Percentiles rank a stretch among this genome's conserved stretches.
Evolutionary conservation across 1,140 invertebrate genomes (phyloP).

Genomic region (Mesaphorura yosii): DNA sequence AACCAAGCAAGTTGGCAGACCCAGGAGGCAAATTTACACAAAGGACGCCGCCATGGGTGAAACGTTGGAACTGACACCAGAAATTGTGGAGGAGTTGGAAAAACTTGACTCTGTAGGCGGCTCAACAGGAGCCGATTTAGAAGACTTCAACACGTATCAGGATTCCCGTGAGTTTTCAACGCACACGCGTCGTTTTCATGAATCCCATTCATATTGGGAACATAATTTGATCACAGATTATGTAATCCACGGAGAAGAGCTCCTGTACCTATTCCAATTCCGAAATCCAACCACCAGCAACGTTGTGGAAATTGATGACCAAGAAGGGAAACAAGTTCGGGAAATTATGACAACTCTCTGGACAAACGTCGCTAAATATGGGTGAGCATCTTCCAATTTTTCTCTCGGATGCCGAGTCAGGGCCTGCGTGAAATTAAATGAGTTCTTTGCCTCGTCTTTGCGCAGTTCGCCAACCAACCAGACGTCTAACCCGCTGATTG

Average conservation of each 20-base stretch:
- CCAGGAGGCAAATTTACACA: not conserved
- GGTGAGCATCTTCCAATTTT: slow-evolving; percentile 13
- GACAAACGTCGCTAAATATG: slow-evolving; percentile 26
- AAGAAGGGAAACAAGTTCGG: slow-evolving; percentile 19
- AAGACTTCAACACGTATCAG: too few relatives aligned
- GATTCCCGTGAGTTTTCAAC: slow-evolving; percentile 8
- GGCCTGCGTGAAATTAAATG: too few relatives aligned
- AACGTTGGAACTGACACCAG: slow-evolving; percentile 4
- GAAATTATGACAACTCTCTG: slow-evolving; percentile 22
- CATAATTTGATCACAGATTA: slow-evolving; percentile 10
- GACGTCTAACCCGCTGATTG: not conserved
- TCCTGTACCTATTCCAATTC: slow-evolving; percentile 26
- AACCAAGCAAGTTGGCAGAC: too few relatives aligned
- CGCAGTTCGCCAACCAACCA: slow-evolving; percentile 16
- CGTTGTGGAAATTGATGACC: slow-evolving; percentile 25
- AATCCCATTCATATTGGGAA: too few relatives aligned
- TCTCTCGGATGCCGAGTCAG: too few relatives aligned
- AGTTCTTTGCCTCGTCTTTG: too few relatives aligned
- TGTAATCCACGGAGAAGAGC: slow-evolving; percentile 27
- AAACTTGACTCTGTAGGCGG: too few relatives aligned
- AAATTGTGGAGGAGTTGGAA: slow-evolving; percentile 3
- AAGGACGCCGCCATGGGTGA: slow-evolving; percentile 1
- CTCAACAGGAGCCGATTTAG: too few relatives aligned
- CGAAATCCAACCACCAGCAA: slow-evolving; percentile 17
- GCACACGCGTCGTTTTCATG: not conserved